Percentiles rank a stretch among this genome's conserved stretches.
phyloP scores from a whole-genome alignment of 2,797 vertebrate species.

The Rhinella marina region DNA sequence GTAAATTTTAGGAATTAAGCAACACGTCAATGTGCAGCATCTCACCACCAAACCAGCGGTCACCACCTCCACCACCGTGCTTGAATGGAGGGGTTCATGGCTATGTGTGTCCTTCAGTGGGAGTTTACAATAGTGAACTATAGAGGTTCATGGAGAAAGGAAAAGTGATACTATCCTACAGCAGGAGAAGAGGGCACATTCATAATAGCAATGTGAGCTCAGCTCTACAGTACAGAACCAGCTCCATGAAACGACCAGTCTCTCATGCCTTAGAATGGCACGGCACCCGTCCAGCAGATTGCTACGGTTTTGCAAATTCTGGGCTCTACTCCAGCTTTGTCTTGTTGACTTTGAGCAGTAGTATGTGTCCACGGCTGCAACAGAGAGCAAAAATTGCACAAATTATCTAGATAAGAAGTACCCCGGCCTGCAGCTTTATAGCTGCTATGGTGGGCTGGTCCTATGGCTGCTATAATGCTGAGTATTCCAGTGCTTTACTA shows the following conservation, averaged over 20 bases:
- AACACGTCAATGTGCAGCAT: constrained; percentile 35
- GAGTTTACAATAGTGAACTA: constrained; percentile 16
- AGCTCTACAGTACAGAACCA: constrained; percentile 23
- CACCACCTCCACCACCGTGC: constrained; percentile 44
- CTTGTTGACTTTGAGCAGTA: constrained; percentile 37
- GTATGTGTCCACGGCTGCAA: constrained; percentile 14
- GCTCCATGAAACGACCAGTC: constrained; percentile 9
- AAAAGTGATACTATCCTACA: neutral
- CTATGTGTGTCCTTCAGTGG: constrained; percentile 27
- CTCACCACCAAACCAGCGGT: constrained; percentile 45
- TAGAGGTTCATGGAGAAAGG: constrained; percentile 6
- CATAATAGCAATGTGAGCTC: constrained; percentile 5
- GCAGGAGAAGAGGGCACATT: neutral
- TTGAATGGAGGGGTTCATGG: constrained; percentile 37
- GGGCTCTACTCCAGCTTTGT: constrained; percentile 47
- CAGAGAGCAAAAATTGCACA: constrained; percentile 41
- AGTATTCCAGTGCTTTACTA: constrained; percentile 25
- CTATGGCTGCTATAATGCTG: constrained; percentile 29
- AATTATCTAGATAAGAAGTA: constrained; percentile 25
- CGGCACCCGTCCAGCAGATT: constrained; percentile 20
- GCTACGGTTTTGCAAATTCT: constrained; percentile 23
- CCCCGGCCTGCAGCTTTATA: neutral
- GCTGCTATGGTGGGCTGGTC: constrained; percentile 18
- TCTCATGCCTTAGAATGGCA: constrained; percentile 28
- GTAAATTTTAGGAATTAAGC: constrained; percentile 40